phyloP scores from a whole-genome alignment of 2,797 vertebrate genomes.

The Echeneis naucrates region DNA sequence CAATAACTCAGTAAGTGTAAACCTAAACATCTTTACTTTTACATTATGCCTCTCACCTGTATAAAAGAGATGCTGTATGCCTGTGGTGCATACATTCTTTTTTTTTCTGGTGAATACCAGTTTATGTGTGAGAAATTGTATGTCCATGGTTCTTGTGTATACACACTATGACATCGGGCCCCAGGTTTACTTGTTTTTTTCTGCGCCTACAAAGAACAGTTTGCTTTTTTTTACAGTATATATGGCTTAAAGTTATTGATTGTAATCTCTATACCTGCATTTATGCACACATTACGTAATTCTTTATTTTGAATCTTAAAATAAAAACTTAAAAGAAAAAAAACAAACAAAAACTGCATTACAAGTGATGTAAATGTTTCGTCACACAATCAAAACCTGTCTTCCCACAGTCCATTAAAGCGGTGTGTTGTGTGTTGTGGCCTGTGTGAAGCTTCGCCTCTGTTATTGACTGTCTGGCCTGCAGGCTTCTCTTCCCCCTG shows the following conservation, averaged over 20 bases:
- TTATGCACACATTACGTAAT: conserved; percentile 6
- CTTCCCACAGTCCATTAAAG: conserved; percentile 67
- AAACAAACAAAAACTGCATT: too few relatives aligned
- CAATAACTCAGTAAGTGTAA: neutral
- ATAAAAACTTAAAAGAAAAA: conserved; percentile 24
- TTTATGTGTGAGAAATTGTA: neutral
- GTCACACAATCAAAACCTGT: conserved; percentile 43
- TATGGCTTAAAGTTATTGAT: conserved; percentile 35
- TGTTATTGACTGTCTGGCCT: conserved; percentile 70
- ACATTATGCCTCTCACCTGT: neutral
- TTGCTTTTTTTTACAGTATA: conserved; percentile 23
- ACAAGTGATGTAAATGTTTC: conserved; percentile 42
- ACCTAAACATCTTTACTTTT: neutral
- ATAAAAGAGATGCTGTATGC: neutral
- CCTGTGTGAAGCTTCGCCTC: conserved; percentile 48
- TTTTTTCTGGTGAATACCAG: neutral
- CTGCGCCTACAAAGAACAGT: conserved; percentile 16
- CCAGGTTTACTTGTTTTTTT: conserved; percentile 12
- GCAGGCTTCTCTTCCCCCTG: conserved; percentile 48
- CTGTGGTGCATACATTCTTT: neutral
- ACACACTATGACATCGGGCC: neutral
- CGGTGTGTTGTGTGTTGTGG: conserved; percentile 53
- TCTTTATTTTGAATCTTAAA: conserved; percentile 34
- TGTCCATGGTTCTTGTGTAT: neutral
- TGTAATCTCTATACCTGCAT: conserved; percentile 16